Conservation (phyloP, 1,140 invertebrate genomes). For the Laodelphax striatellus region DNA sequence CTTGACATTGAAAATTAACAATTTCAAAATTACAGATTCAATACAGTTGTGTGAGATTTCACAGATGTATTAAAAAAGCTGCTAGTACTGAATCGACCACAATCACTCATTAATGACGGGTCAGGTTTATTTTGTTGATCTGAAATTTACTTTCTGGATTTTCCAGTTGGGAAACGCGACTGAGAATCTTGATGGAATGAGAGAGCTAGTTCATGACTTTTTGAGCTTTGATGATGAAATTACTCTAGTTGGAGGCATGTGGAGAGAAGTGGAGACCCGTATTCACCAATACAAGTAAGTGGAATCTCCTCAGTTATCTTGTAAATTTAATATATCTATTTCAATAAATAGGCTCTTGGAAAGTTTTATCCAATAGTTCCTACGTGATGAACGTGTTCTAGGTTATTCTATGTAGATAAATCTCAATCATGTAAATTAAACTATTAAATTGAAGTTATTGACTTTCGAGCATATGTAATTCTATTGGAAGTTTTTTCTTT, state of each 20-base stretch:
- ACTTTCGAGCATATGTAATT: too few relatives aligned
- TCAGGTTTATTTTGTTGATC: too few relatives aligned
- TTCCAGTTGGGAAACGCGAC: conserved; percentile 34
- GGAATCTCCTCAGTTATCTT: not conserved
- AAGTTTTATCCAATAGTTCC: not conserved
- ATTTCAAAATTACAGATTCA: too few relatives aligned
- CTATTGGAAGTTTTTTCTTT: too few relatives aligned
- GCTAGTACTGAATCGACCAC: not conserved
- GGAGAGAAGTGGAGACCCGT: conserved; percentile 45
- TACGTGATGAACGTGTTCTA: not conserved
- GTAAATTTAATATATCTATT: not conserved
- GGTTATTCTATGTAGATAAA: not conserved
- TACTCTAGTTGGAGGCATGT: conserved; percentile 42
- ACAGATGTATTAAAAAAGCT: not conserved
- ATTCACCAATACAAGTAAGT: conserved; percentile 45
- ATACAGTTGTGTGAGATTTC: too few relatives aligned
- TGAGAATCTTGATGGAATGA: conserved; percentile 37
- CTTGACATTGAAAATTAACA: too few relatives aligned
- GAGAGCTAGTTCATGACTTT: conserved; percentile 40
- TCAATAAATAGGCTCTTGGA: too few relatives aligned
- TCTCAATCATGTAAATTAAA: too few relatives aligned
- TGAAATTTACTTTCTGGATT: not conserved
- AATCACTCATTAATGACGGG: not conserved
- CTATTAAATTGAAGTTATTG: too few relatives aligned
- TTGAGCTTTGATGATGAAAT: conserved; percentile 51